Conservation (phyloP, 1,140 invertebrate genomes). For the Teleopsis dalmanni region DNA sequence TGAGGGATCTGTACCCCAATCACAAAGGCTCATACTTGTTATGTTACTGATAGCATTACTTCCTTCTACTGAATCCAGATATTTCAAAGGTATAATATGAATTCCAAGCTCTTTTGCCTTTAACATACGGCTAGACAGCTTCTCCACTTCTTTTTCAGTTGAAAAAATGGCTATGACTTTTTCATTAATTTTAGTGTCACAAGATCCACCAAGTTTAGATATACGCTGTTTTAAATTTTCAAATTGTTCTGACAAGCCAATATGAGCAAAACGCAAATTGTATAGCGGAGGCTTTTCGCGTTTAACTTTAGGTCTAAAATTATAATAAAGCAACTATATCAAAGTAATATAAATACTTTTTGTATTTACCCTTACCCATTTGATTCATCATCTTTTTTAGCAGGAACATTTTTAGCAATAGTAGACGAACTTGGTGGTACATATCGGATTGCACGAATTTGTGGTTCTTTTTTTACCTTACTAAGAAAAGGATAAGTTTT, state of each 20-base stretch:
- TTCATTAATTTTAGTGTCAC: conserved; percentile 57
- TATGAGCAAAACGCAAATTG: conserved; percentile 71
- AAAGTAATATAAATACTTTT: conserved; percentile 14
- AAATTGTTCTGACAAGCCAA: conserved; percentile 55
- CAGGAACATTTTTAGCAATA: conserved; percentile 33
- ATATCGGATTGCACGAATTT: conserved; percentile 56
- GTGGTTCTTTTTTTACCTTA: conserved; percentile 60
- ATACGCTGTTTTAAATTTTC: conserved; percentile 62
- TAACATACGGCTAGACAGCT: conserved; percentile 57
- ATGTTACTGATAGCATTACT: conserved; percentile 57
- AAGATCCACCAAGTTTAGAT: conserved; percentile 65
- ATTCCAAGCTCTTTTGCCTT: conserved; percentile 62
- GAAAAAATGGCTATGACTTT: conserved; percentile 71
- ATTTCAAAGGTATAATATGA: conserved; percentile 73
- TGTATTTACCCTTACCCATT: too few species aligned
- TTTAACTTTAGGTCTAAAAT: conserved; percentile 51
- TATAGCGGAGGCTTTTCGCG: conserved; percentile 59
- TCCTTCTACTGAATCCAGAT: conserved; percentile 61
- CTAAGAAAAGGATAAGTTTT: conserved; percentile 55
- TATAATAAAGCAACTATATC: neutral
- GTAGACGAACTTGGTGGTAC: conserved; percentile 46
- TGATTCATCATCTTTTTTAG: conserved; percentile 52
- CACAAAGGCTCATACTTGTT: conserved; percentile 63
- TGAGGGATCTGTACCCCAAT: conserved; percentile 71
- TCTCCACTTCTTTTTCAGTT: conserved; percentile 60